Percentiles rank a stretch among this genome's conserved stretches.
These are phyloP conservation scores for Gymnocypris eckloni DNA, from an alignment of 2,797 vertebrate genomes.

Conservation along the genomic window DNA sequence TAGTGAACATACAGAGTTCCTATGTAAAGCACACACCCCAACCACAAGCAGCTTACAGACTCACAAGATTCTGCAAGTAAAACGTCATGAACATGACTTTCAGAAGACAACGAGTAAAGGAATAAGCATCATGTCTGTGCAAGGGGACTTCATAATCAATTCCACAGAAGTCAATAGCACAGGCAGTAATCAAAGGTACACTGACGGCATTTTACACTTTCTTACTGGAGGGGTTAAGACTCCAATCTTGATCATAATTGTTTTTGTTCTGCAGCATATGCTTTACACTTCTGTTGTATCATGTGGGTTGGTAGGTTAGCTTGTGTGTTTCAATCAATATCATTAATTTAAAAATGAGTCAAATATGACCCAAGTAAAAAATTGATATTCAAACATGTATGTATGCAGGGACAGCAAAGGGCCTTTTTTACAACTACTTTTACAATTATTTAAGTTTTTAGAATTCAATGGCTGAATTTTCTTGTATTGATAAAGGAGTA, in stretches of 20 bases:
- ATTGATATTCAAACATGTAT: background rate
- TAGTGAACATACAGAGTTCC: conserved; percentile 22
- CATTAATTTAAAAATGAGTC: background rate
- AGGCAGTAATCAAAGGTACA: conserved; percentile 36
- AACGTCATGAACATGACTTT: background rate
- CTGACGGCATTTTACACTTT: background rate
- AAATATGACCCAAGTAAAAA: background rate
- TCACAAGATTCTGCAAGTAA: background rate
- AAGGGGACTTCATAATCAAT: background rate
- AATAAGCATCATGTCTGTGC: conserved; percentile 27
- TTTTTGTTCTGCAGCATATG: background rate
- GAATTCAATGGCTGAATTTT: background rate
- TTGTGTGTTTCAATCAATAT: background rate
- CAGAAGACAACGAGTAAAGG: background rate
- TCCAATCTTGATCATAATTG: background rate
- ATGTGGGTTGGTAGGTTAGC: background rate
- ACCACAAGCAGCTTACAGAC: background rate
- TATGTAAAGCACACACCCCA: background rate
- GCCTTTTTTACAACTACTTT: background rate
- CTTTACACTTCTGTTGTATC: background rate
- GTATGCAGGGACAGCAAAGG: background rate
- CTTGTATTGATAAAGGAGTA: background rate
- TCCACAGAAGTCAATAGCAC: background rate
- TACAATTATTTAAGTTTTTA: background rate
- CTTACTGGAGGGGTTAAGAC: background rate